phyloP scores from a whole-genome alignment of 2,888 invertebrate genomes.

The Patella depressa region DNA sequence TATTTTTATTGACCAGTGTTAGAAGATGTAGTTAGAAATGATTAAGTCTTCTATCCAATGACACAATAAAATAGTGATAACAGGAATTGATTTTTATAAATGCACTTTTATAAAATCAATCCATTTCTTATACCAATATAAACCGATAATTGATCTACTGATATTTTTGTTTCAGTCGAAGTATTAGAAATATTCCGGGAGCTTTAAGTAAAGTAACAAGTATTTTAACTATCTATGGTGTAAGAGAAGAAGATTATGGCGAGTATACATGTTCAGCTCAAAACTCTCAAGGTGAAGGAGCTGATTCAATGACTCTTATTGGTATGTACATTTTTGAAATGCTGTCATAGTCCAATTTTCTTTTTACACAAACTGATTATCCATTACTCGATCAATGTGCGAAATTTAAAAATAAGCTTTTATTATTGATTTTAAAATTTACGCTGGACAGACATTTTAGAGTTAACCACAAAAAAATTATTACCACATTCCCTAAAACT shows the following conservation, averaged over 20 bases:
- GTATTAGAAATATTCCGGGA: constrained; percentile 33
- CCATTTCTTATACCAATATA: too few species aligned
- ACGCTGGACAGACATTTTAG: too few species aligned
- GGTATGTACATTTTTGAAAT: constrained; percentile 28
- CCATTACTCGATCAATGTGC: not conserved
- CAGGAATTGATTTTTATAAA: too few species aligned
- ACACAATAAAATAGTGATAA: too few species aligned
- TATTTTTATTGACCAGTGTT: too few species aligned
- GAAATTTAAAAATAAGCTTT: not conserved
- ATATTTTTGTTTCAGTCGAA: constrained; percentile 3
- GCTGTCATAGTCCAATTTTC: not conserved
- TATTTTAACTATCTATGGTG: constrained; percentile 49
- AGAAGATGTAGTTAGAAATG: too few species aligned
- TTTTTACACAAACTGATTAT: not conserved
- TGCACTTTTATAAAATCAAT: too few species aligned
- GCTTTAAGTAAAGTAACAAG: constrained; percentile 54
- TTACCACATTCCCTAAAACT: too few species aligned
- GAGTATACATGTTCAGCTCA: constrained; percentile 51
- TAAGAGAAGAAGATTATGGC: constrained; percentile 49
- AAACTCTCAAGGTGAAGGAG: constrained; percentile 48
- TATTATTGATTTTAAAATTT: too few species aligned
- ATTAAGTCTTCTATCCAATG: too few species aligned
- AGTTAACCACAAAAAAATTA: too few species aligned
- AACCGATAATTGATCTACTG: too few species aligned
- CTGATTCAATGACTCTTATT: constrained; percentile 33